Base-by-base conservation (phyloP, 2,888 invertebrate species). In the Crepidodera aurea region DNA sequence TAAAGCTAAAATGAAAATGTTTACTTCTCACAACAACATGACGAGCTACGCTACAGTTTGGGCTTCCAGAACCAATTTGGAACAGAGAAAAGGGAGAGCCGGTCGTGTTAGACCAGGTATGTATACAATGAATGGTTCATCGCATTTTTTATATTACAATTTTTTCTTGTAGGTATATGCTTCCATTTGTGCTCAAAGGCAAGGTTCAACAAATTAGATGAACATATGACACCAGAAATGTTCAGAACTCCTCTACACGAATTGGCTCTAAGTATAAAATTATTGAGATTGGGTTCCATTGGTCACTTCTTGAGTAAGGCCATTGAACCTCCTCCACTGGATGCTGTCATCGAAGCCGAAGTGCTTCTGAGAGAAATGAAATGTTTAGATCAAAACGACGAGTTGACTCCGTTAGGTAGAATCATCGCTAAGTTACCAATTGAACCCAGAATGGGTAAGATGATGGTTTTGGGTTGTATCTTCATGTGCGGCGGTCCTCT, bases 1-100 rank as follows among this genome's bases (percentile, higher is more conserved):
- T 83, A 97, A 98, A 81, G 93, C 96, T 0, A 96, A 98, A 79
- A 94, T 98, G 89, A 98, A 98, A 78, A 85, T 98, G 77, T 98
- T 98, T 78, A 98, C 98, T 0, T 95, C 97, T 0, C 97, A 98
- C 81, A 99, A 98, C 81, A 98, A 99, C 80, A 94, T 99, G 91
- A 98, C 98, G 0, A 96, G 96, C 75, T 98, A 98, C 78, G 97
- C 97, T 0, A 98, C 98, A 0, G 96, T 93, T 0, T 95, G 94
- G 94, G 97, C 97, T 0, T 95, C 96, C 64, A 89, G 88, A 78
- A 96, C 97, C 0, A 98, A 98, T 82, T 82, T 98, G 63, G 95
- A 96, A 79, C 99, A 99, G 82, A 85, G 97, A 4, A 91, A 93
- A 78, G 99, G 82, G 0, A 87, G 99, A 18, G 98, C 98, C 1